Conservation (phyloP, 2,113 vertebrate species). For the Corvus hawaiiensis region DNA sequence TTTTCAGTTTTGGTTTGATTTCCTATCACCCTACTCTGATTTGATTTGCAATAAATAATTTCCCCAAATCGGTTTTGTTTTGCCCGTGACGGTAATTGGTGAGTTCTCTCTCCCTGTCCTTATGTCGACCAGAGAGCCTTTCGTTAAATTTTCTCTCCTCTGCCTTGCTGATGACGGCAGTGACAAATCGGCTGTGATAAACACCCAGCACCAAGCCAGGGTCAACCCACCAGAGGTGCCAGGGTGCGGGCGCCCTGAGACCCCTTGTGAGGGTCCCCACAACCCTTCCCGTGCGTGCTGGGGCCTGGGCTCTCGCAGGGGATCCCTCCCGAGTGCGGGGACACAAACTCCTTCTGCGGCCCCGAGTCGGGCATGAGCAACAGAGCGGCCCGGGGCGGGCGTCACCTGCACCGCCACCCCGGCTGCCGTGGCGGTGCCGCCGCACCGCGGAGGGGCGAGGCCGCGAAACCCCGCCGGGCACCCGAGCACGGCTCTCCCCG, state of each 20-base stretch:
- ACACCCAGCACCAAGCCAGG: not conserved
- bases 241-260: not conserved
- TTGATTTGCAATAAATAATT: not conserved
- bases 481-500: accelerated
- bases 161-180: not conserved
- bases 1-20: not conserved
- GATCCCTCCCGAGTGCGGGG: accelerated
- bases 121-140: not conserved
- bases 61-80: not conserved
- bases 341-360: not conserved
- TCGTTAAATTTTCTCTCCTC: not conserved
- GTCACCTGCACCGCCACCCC: not conserved
- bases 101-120: not conserved
- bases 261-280: accelerated
- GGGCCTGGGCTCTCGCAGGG: not conserved
- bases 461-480: accelerated
- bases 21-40: not conserved
- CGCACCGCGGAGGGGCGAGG: not conserved
- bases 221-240: not conserved
- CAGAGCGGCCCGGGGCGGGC: not conserved
- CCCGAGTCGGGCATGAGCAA: accelerated
- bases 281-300: not conserved
- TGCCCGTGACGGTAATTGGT: not conserved
- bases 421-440: not conserved
- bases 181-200: not conserved